Percentiles rank a stretch among this genome's conserved stretches.
Conservation (phyloP, 53 echinoderm and acorn worm genomes). For the Luidia sarsii region DNA sequence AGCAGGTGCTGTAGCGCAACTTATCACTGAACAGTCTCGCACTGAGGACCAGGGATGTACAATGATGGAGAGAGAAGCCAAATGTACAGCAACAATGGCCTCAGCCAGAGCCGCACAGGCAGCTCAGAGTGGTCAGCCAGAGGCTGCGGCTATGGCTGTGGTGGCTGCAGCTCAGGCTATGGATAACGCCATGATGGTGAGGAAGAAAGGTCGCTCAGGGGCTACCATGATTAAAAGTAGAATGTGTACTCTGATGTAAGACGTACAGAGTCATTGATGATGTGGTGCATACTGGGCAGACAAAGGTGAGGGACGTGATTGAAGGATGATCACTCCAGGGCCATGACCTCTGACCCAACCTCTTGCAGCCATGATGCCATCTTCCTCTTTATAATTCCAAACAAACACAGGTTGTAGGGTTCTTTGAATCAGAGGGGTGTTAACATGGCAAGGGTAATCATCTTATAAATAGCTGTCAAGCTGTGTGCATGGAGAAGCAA, state of each 20-base stretch:
- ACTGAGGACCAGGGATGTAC: slow-evolving; percentile 19
- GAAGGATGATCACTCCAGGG: too few relatives aligned
- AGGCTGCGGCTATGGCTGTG: slow-evolving; percentile 81
- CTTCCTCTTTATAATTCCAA: too few relatives aligned
- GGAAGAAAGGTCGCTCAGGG: slow-evolving; percentile 43
- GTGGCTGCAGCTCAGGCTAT: slow-evolving; percentile 84
- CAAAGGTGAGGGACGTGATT: too few relatives aligned
- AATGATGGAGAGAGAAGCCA: slow-evolving; percentile 27
- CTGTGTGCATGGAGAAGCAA: too few relatives aligned
- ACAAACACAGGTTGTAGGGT: too few relatives aligned
- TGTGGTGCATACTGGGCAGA: too few relatives aligned
- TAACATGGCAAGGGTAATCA: too few relatives aligned
- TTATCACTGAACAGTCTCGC: slow-evolving; percentile 60
- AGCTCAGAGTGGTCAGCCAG: slow-evolving; percentile 80
- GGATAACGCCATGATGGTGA: slow-evolving; percentile 43
- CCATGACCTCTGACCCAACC: too few relatives aligned
- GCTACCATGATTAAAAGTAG: slow-evolving; percentile 71
- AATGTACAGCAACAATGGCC: slow-evolving; percentile 70
- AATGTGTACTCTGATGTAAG: slow-evolving; percentile 71
- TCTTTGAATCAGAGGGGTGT: too few relatives aligned
- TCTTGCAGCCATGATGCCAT: too few relatives aligned
- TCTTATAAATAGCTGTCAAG: too few relatives aligned
- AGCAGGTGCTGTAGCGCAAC: slow-evolving; percentile 80
- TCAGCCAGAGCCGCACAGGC: slow-evolving; percentile 85
- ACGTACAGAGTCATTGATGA: too few relatives aligned